These are phyloP conservation scores for Halesus radiatus DNA, from an alignment of 1,140 invertebrate genomes.

Conservation along the genomic window DNA sequence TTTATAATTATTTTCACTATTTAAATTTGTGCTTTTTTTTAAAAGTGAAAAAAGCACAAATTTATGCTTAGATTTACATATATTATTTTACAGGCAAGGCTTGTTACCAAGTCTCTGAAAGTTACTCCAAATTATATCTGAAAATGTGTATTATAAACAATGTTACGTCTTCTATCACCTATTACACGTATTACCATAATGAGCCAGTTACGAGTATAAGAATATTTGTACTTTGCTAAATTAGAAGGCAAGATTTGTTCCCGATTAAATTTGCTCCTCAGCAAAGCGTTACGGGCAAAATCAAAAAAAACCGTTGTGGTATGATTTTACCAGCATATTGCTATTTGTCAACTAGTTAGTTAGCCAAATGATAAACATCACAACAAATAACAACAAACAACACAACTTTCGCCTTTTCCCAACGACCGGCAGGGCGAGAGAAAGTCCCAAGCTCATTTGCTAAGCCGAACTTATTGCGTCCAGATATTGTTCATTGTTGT, in stretches of 20 bases:
- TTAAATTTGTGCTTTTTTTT: no score
- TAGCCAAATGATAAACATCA: constrained; percentile 4
- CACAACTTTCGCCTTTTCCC: constrained; percentile 22
- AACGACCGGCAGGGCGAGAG: constrained; percentile 12
- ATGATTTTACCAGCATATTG: background rate
- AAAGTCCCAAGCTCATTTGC: constrained; percentile 26
- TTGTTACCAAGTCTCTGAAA: no score
- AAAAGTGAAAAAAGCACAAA: no score
- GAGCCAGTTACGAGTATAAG: no score
- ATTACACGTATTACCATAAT: no score
- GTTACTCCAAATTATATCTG: no score
- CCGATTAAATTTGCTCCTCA: background rate
- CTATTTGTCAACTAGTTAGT: constrained; percentile 14
- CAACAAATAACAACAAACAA: background rate
- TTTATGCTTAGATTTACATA: no score
- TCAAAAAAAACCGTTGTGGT: background rate
- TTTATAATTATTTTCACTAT: no score
- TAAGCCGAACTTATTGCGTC: constrained; percentile 12
- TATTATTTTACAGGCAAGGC: no score
- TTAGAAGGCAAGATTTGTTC: background rate
- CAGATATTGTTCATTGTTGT: constrained; percentile 28
- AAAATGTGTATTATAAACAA: no score
- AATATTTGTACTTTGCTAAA: background rate
- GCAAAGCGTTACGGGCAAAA: background rate
- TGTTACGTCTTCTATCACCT: no score